These are phyloP conservation scores for Orientallactaga sibirica DNA, from an alignment of 2,797 vertebrate species.

Conservation along the genomic window DNA sequence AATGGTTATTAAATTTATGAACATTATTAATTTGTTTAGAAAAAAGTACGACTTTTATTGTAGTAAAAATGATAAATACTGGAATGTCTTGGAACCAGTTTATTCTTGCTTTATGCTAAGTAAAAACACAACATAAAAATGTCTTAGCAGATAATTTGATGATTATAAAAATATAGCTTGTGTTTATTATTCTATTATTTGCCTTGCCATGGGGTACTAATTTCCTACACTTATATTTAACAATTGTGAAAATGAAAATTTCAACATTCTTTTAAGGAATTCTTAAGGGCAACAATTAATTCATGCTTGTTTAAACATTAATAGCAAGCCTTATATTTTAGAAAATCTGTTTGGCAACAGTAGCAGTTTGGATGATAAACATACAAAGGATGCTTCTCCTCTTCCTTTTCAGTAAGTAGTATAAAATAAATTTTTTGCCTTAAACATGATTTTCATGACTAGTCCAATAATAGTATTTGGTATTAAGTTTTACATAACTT, in stretches of 20 bases:
- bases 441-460: not conserved
- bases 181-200: constrained; percentile 17
- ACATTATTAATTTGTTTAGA: not conserved
- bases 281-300: not conserved
- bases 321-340: not conserved
- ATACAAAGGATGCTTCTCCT: constrained; percentile 1
- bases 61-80: not conserved
- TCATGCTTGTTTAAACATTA: not conserved
- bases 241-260: constrained; percentile 30
- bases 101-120: not conserved
- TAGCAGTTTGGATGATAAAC: not conserved
- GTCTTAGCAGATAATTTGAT: not conserved
- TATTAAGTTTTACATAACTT: constrained; percentile 7
- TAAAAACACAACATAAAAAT: constrained; percentile 20
- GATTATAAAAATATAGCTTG: not conserved
- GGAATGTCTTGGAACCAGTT: not conserved
- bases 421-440: constrained; percentile 15
- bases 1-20: not conserved
- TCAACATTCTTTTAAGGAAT: not conserved
- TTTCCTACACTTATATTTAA: not conserved
- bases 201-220: not conserved
- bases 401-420: not conserved
- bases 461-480: constrained; percentile 31
- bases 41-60: not conserved
- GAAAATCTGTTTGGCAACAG: not conserved